phyloP scores from a whole-genome alignment of 2,797 vertebrate genomes.

The Hoplostethus atlanticus region DNA sequence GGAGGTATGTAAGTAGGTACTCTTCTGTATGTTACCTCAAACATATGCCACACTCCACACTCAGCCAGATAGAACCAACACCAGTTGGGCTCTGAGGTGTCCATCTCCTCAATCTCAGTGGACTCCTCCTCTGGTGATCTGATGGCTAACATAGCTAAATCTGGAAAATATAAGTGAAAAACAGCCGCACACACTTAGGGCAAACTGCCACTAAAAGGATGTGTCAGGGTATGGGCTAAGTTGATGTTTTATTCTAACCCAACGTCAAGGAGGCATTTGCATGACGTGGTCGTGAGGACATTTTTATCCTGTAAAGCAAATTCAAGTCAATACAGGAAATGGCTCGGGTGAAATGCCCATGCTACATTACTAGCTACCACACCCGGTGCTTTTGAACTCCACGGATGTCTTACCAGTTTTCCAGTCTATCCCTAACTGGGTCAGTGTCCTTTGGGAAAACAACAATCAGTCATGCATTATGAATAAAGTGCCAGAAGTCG shows the following conservation, averaged over 20 bases:
- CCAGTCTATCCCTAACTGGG: slow-evolving; percentile 31
- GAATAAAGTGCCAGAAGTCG: slow-evolving; percentile 3
- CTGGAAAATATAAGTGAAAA: slow-evolving; percentile 50
- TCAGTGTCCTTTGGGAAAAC: slow-evolving; percentile 26
- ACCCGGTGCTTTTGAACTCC: slow-evolving; percentile 24
- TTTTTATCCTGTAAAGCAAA: slow-evolving; percentile 43
- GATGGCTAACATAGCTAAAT: slow-evolving; percentile 78
- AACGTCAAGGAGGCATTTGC: slow-evolving; percentile 28
- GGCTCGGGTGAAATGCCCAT: slow-evolving; percentile 29
- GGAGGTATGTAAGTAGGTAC: not conserved
- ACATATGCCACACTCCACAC: slow-evolving; percentile 99
- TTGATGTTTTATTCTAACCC: slow-evolving; percentile 3
- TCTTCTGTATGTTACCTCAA: slow-evolving; percentile 87
- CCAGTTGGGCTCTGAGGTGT: slow-evolving; percentile 95
- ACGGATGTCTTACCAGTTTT: slow-evolving; percentile 52
- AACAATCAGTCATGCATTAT: slow-evolving; percentile 26
- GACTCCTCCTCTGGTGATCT: slow-evolving; percentile 83
- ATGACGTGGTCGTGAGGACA: slow-evolving; percentile 19
- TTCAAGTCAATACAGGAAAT: slow-evolving; percentile 37
- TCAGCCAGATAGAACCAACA: slow-evolving; percentile 98
- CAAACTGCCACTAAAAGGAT: not conserved
- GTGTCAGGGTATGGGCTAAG: no score
- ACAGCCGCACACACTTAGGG: slow-evolving; percentile 19
- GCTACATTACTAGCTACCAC: slow-evolving; percentile 54
- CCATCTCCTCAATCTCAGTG: slow-evolving; percentile 91